Base-by-base conservation (phyloP, 2,113 vertebrate genomes). In the Hydropotes inermis region DNA sequence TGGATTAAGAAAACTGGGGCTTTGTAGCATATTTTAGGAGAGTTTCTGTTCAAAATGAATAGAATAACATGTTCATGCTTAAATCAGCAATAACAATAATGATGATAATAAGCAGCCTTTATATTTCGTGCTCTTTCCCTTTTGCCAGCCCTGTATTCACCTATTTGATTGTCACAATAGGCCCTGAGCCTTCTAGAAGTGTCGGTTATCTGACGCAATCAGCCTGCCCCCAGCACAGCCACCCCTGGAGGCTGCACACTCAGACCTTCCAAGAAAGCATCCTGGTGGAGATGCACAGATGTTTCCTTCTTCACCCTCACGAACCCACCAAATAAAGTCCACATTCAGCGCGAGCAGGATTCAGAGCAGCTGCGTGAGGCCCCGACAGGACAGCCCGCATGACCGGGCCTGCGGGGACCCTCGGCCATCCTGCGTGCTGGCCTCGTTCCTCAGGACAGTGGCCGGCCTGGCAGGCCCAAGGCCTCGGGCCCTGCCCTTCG, bases 401-500 rank as follows among this genome's bases (percentile, higher is more conserved):
- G 67, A n/a, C 6, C 8, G 2, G 50, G 79, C 36, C 23, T 33
- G 54, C 8, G 0, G 27, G 57, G 83, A 4, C 4, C 1, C 3
- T 2, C 1, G n/a, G 60, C n/a, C 15, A 1, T 12, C 74, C 43
- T 27, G n/a, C 0, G 25, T 2, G 1, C 12, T n/a, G 16, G 55
- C 79, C 61, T 52, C 16, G 0, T 47, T 91, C 21, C 23, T 4
- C 21, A 36, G 70, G 81, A 17, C 8, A 4, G 17, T 0, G 64
- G 28, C 39, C 0, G 0, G 36, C 55, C 87, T 43, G 39, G 74
- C 9, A 19, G 78, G 67, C 25, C 36, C 1, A 1, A 17, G 30
- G 74, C 9, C 47, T 15, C 1, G 52, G 61, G 39, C 60, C 15
- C 39, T 92, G 97, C 92, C 57, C 79, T 74, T 10, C 0, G 25